Base-by-base conservation (phyloP, 2,113 vertebrate genomes). In the Saguinus imperator region DNA sequence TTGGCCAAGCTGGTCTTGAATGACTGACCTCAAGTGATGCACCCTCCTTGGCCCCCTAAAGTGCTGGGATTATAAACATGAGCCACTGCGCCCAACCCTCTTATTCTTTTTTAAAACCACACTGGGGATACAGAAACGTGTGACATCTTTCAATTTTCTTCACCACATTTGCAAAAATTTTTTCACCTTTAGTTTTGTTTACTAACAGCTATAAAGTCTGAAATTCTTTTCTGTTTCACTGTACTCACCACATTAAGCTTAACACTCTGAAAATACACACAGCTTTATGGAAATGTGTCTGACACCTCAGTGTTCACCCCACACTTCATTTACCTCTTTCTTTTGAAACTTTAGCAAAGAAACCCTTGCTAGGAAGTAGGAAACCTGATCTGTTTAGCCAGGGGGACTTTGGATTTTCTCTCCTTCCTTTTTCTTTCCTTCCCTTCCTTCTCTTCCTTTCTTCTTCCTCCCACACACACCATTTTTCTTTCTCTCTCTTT, bases 161-260 rank as follows among this genome's bases (percentile, higher is more conserved):
- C 21, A 52, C 89, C 17, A 21, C 8, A 83, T 35, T 66, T 97
- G 23, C 13, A 20, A 96, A 94, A 1, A 21, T 52, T 1, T 58
- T 93, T 96, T 97, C 11, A 48, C 86, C 45, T 55, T 97, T 89
- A 55, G 72, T 92, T 85, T 37, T 61, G n/a, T 97, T 96, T 87
- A 37, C 86, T 86, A 87, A 43, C 58, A 79, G 94, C 27, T 91
- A 40, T 55, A 16, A 82, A 87, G 87, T 48, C 43, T 89, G 37
- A 82, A 95, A 79, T 43, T 70, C 27, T 73, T 68, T 89, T 61
- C 64, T 91, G 10, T 89, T 43, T 91, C 83, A 52, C 85, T 55
- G 50, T 12, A 55, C 18, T 81, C 32, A n/a, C 21, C 48, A 79
- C 43, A 40, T 72, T 79, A 72, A 68, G 64, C 12, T 29, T 79